Evolutionary conservation across 2,113 vertebrate genomes (phyloP).

Genomic region (Odontophorus gujanensis): DNA sequence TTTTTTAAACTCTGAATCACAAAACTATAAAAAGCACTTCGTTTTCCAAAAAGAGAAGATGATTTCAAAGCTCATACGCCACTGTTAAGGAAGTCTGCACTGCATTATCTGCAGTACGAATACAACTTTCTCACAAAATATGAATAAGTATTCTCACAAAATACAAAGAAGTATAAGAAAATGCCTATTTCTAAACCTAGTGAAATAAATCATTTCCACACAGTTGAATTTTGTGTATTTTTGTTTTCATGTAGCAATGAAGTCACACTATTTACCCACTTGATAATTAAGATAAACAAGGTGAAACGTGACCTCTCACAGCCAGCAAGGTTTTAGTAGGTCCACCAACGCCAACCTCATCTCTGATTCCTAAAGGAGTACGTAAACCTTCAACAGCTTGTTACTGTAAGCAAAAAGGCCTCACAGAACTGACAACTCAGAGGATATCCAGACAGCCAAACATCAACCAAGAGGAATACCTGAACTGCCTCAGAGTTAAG

Average conservation of each 20-base stretch:
- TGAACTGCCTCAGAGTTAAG: background rate
- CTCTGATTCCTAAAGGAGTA: background rate
- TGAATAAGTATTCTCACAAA: background rate
- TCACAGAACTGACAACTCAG: background rate
- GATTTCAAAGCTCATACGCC: background rate
- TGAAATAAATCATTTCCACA: background rate
- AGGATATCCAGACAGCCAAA: background rate
- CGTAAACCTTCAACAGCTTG: background rate
- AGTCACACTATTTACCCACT: background rate
- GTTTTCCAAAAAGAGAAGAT: background rate
- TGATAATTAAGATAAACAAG: background rate
- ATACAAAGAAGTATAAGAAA: background rate
- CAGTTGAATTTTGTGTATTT: background rate
- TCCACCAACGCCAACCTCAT: background rate
- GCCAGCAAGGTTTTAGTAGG: background rate
- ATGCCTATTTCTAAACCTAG: background rate
- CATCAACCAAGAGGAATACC: background rate
- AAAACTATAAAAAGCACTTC: background rate
- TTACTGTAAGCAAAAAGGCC: background rate
- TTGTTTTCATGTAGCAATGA: background rate
- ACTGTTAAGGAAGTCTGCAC: background rate
- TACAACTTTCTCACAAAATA: background rate
- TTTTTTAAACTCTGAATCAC: background rate
- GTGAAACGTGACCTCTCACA: background rate
- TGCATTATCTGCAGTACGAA: background rate